Evolutionary conservation across 2,888 invertebrate genomes (phyloP).

Genomic region (Dynastes grantii): DNA sequence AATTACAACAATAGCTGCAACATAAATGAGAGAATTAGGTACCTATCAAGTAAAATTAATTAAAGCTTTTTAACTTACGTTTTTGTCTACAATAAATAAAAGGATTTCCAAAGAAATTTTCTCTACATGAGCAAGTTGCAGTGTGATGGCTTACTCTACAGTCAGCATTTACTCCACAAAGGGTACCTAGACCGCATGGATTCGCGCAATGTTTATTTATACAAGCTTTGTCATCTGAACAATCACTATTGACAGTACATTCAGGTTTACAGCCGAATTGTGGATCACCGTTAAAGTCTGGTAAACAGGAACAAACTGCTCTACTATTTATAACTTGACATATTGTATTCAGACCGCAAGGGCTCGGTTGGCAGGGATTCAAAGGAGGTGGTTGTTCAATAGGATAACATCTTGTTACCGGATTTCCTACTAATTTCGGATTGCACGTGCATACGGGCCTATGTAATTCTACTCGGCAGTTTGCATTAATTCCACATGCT

Average conservation of each 20-base stretch:
- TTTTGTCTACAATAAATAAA: conserved; percentile 80
- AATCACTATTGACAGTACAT: conserved; percentile 88
- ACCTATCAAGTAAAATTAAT: no score
- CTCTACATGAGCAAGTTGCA: conserved; percentile 85
- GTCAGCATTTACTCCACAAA: conserved; percentile 87
- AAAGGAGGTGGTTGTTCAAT: conserved; percentile 68
- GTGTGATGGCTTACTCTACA: conserved; percentile 88
- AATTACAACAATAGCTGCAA: conserved; percentile 58
- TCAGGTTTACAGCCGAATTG: conserved; percentile 84
- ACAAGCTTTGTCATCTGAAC: conserved; percentile 82
- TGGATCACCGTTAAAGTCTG: conserved; percentile 86
- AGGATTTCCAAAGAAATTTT: conserved; percentile 86
- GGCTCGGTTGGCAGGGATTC: conserved; percentile 82
- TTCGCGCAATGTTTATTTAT: conserved; percentile 82
- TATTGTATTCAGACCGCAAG: conserved; percentile 86
- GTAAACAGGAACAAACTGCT: conserved; percentile 83
- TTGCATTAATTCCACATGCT: conserved; percentile 83
- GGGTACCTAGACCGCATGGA: conserved; percentile 79
- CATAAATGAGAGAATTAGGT: neutral
- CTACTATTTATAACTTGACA: conserved; percentile 81
- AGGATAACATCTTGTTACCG: conserved; percentile 81
- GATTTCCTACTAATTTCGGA: conserved; percentile 83
- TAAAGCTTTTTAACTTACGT: conserved; percentile 67
- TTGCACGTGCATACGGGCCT: conserved; percentile 86
- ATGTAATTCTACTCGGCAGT: conserved; percentile 84